Evolutionary conservation across 2,113 vertebrate genomes (phyloP), one percentile per base, ranked within the genome.

Genomic region (Etia nguti): DNA sequence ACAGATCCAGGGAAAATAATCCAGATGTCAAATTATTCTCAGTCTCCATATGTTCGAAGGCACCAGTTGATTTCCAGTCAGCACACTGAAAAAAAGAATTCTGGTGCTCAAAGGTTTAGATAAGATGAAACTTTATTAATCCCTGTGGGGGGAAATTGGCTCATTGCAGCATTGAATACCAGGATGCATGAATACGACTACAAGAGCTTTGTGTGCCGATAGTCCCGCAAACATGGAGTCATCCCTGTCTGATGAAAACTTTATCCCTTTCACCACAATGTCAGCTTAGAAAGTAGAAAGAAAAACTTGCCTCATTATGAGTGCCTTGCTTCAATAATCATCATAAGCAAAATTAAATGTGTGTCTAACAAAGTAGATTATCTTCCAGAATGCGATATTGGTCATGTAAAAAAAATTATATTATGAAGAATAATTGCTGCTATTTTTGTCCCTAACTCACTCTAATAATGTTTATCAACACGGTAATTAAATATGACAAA

Each of bases 111-210:
- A 41, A 89, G 80, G 48, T 52, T 79, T 41, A 81, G 82, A 84
- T 55, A 55, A 81, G 13, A 88, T 82, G 65, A 84, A 82, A 80
- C 26, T 82, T 89, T 92, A 87, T 81, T 89, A 85, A 89, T 85
- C 55, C 70, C 43, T 1, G 15, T 29, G 52, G 70, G 70, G 20
- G 6, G 0, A 56, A 82, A 68, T n/a, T 41, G 46, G 29, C 29
- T 86, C 38, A 29, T 73, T 83, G 54, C 34, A 81, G 55, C 38
- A 65, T 82, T 46, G 52, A 75, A 80, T 24, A 31, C 11, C 22
- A 34, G 8, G 16, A 29, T 38, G 48, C 59, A 59, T n/a, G 31
- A 16, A 60, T 46, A 55, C 6, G 57, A 60, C 82, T 41, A 65
- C 70, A 26, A 34, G 11, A 68, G 38, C 54, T 59, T n/a, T 50